A percentile compares a stretch with the other conserved stretches of the same genome.
phyloP scores from a whole-genome alignment of 2,797 vertebrate genomes.

The Channa striata region DNA sequence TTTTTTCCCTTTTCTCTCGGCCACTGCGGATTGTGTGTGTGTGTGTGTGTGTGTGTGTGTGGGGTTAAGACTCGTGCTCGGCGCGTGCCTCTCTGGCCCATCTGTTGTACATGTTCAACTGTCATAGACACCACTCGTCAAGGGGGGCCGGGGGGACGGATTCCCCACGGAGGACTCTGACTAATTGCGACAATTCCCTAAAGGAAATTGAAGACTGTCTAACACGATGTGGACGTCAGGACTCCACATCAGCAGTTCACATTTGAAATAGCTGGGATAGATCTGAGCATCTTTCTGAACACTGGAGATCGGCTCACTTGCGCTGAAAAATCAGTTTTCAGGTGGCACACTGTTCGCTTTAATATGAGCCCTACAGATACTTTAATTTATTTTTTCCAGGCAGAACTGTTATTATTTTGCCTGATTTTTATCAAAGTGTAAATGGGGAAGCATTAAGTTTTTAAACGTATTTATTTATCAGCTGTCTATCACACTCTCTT shows the following conservation, averaged over 20 bases:
- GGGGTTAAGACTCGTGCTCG: slow-evolving; percentile 75
- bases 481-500: too few relatives aligned
- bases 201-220: slow-evolving; percentile 36
- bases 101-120: slow-evolving; percentile 74
- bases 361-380: too few relatives aligned
- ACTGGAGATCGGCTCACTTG: too few relatives aligned
- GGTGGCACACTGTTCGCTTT: too few relatives aligned
- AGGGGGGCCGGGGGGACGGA: slow-evolving; percentile 19
- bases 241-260: not conserved
- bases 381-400: too few relatives aligned
- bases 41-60: not conserved
- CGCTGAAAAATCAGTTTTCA: too few relatives aligned
- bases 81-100: slow-evolving; percentile 81
- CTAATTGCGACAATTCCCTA: slow-evolving; percentile 59
- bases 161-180: slow-evolving; percentile 58
- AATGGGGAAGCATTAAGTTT: too few relatives aligned
- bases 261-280: too few relatives aligned
- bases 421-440: too few relatives aligned
- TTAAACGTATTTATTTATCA: too few relatives aligned
- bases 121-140: slow-evolving; percentile 73
- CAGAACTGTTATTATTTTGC: too few relatives aligned
- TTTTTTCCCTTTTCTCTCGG: slow-evolving; percentile 28
- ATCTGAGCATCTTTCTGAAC: too few relatives aligned
- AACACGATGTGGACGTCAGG: slow-evolving; percentile 9
- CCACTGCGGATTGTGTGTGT: slow-evolving; percentile 16